A percentile compares a stretch with the other conserved stretches of the same genome.
phyloP scores from a whole-genome alignment of 1,140 invertebrate species.

The Neelides sp. region DNA sequence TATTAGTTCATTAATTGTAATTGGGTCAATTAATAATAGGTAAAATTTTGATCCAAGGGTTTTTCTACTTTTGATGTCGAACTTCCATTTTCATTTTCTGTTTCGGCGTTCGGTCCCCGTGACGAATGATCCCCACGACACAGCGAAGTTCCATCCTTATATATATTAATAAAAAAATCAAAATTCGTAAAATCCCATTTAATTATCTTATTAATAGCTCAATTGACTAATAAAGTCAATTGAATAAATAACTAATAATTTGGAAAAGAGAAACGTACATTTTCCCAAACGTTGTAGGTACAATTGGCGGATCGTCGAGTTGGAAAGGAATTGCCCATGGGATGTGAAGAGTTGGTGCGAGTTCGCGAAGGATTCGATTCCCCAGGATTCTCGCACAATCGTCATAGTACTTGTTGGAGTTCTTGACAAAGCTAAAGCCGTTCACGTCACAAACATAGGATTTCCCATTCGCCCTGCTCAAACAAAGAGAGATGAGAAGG shows the following conservation, averaged over 20 bases:
- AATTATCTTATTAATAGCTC: slow-evolving; percentile 7
- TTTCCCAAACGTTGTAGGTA: slow-evolving; percentile 96
- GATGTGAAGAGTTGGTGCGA: slow-evolving; percentile 89
- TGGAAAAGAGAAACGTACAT: slow-evolving; percentile 49
- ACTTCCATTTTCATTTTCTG: slow-evolving; percentile 99
- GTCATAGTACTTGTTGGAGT: slow-evolving; percentile 99
- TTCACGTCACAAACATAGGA: slow-evolving; percentile 99
- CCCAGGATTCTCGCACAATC: slow-evolving; percentile 96
- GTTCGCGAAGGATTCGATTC: slow-evolving; percentile 80
- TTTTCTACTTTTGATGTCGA: slow-evolving; percentile 90
- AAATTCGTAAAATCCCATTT: slow-evolving; percentile 7
- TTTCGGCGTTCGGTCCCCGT: slow-evolving; percentile 97
- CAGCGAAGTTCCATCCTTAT: slow-evolving; percentile 89
- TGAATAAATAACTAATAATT: not conserved
- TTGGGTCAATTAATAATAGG: slow-evolving; percentile 1
- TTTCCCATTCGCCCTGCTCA: slow-evolving; percentile 81
- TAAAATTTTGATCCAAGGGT: not conserved
- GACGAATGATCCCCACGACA: slow-evolving; percentile 94
- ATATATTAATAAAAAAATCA: slow-evolving; percentile 19
- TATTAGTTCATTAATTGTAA: too few species aligned
- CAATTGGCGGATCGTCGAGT: slow-evolving; percentile 94
- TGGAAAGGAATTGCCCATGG: slow-evolving; percentile 95
- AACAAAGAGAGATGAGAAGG: slow-evolving; percentile 14
- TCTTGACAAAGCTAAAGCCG: slow-evolving; percentile 99
- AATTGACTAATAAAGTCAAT: not conserved